Evolutionary conservation across 2,113 vertebrate genomes (phyloP), one percentile per base, ranked within the genome.

Genomic region (Oxyura jamaicensis): DNA sequence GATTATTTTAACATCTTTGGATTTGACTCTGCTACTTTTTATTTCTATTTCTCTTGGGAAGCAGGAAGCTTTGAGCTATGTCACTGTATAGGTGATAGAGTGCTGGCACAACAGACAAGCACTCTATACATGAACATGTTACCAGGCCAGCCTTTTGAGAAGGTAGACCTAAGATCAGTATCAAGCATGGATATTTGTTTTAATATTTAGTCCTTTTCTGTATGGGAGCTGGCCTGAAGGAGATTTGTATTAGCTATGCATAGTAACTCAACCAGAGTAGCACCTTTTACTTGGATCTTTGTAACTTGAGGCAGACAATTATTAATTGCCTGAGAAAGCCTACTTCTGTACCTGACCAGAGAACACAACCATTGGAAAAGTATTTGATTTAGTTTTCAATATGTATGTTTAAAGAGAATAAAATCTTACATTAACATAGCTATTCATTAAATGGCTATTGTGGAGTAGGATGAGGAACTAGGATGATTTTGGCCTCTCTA

Each of bases 171-270:
- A 72, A 92, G 76, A 84, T 60, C 55, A 67, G 26, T 41, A 69
- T 42, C 53, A 87, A 65, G 33, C 41, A 84, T 60, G 62, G 22
- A 92, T 78, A 92, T 95, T 89, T 73, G 33, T 82, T 93, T 95
- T 76, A 94, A 87, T 92, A 58, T 92, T 96, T 92, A 76, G 66
- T 41, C 28, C 14, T 87, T 83, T 87, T 60, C 53, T 77, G 48
- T 73, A 66, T 53, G 11, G 56, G 35, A 74, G 13, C 23, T 76
- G 8, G 4, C 53, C 91, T 84, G 63, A 80, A 89, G 87, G 69
- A 82, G 16, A 55, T 84, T 87, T 79, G 26, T 73, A 69, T 92
- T 91, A 91, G 8, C 23, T 83, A 67, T 79, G 74, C 22, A 35
- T 46, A 52, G 12, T 71, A 68, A 83, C 26, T 93, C 63, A 85